phyloP scores from a whole-genome alignment of 2,888 invertebrate species.

The Cephus sareptanus region DNA sequence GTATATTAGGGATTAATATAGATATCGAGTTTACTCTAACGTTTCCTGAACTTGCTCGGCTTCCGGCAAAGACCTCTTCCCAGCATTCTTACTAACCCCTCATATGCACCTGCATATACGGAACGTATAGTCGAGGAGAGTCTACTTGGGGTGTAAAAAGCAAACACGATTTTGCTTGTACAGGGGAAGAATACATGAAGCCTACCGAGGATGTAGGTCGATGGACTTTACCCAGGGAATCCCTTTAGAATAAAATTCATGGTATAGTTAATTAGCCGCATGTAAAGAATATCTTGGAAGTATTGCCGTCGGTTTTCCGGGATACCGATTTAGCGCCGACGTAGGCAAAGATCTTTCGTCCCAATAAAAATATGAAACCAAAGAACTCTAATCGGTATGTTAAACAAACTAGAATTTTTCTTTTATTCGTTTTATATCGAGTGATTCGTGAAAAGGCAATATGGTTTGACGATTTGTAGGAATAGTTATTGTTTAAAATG shows the following conservation, averaged over 20 bases:
- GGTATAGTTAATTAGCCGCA: background rate
- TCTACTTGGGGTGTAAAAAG: background rate
- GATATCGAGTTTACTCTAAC: background rate
- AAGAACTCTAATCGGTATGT: too few species aligned
- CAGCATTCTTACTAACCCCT: background rate
- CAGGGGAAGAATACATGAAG: background rate
- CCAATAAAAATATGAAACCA: too few species aligned
- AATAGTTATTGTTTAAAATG: background rate
- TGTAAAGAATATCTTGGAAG: background rate
- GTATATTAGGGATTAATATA: background rate
- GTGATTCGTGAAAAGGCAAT: too few species aligned
- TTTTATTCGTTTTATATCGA: too few species aligned
- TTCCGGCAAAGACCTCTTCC: constrained; percentile 32
- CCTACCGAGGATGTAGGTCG: background rate
- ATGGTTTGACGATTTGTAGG: too few species aligned
- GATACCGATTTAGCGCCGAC: background rate
- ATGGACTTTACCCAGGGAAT: background rate
- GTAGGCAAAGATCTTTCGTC: too few species aligned
- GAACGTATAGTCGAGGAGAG: background rate
- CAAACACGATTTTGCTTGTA: background rate
- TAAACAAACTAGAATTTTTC: too few species aligned
- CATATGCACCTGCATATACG: background rate
- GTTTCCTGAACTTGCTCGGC: constrained; percentile 47
- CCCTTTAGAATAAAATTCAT: background rate
- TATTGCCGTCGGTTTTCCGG: background rate